A percentile compares a stretch with the other conserved stretches of the same genome.
Evolutionary conservation across 2,888 invertebrate species (phyloP).

Genomic region (Drosophila nr. fundita): DNA sequence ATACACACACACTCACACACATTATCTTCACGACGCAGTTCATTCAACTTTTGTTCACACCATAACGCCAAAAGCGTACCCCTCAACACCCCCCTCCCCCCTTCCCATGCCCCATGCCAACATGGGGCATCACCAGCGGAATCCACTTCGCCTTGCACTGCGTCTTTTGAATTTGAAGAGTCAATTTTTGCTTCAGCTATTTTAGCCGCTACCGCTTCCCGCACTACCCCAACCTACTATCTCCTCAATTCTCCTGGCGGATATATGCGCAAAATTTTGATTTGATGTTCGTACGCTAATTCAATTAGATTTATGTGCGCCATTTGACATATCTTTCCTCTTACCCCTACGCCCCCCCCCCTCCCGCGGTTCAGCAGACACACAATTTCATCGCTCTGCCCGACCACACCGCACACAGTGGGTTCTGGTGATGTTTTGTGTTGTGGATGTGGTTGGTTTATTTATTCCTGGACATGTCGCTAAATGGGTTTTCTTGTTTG

Average conservation of each 20-base stretch:
- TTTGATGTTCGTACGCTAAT: slow-evolving; percentile 70
- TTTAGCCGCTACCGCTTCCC: slow-evolving; percentile 1
- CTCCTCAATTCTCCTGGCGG: slow-evolving; percentile 1
- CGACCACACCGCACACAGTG: neutral
- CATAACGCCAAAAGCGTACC: slow-evolving; percentile 35
- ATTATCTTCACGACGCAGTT: slow-evolving; percentile 33
- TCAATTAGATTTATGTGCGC: slow-evolving; percentile 74
- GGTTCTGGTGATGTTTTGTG: slow-evolving; percentile 3
- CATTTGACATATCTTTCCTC: slow-evolving; percentile 58
- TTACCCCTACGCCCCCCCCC: neutral
- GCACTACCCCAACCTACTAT: slow-evolving; percentile 4
- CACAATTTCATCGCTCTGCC: neutral
- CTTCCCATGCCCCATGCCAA: neutral
- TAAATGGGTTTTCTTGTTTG: slow-evolving; percentile 74
- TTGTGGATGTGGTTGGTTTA: slow-evolving; percentile 43
- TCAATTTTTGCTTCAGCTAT: slow-evolving; percentile 45
- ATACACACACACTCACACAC: neutral
- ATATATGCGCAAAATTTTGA: slow-evolving; percentile 44
- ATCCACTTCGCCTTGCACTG: neutral
- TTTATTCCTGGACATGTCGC: slow-evolving; percentile 71
- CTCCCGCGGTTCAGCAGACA: neutral
- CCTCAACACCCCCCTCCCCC: neutral
- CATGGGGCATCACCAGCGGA: neutral
- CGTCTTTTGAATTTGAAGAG: slow-evolving; percentile 43
- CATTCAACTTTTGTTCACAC: slow-evolving; percentile 57